Evolutionary conservation across 2,888 invertebrate genomes (phyloP).

Genomic region (Salpingus planirostris): DNA sequence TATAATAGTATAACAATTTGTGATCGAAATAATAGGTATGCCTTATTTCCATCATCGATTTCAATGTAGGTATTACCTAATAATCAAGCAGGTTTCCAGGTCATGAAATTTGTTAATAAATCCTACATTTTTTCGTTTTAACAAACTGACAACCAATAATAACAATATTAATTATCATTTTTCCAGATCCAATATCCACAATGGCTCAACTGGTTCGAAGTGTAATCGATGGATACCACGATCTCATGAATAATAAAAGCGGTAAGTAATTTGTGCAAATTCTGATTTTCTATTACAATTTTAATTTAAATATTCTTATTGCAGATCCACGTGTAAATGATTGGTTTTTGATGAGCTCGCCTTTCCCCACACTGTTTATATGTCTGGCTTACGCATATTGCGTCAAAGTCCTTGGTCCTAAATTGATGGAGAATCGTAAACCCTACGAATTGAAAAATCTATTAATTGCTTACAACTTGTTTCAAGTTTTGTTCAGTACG

Average conservation of each 20-base stretch:
- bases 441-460: constrained; percentile 72
- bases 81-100: too few relatives aligned
- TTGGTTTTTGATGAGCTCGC: constrained; percentile 86
- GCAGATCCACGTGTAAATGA: constrained; percentile 82
- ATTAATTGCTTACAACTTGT: constrained; percentile 79
- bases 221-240: constrained; percentile 58
- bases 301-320: too few relatives aligned
- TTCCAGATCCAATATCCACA: too few relatives aligned
- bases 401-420: constrained; percentile 73
- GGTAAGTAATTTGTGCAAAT: constrained; percentile 8
- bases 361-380: constrained; percentile 73
- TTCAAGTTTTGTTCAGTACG: constrained; percentile 82
- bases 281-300: too few relatives aligned
- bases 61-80: too few relatives aligned
- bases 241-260: constrained; percentile 73
- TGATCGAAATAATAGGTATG: too few relatives aligned
- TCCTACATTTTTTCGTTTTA: too few relatives aligned
- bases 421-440: constrained; percentile 82
- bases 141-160: too few relatives aligned
- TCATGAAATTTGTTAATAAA: too few relatives aligned
- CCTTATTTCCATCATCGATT: too few relatives aligned
- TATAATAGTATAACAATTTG: too few relatives aligned
- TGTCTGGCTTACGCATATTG: constrained; percentile 79
- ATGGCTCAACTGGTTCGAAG: constrained; percentile 53
- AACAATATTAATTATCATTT: too few relatives aligned